These are phyloP conservation scores for Apus apus DNA, from an alignment of 2,113 vertebrate species.

Conservation along the genomic window DNA sequence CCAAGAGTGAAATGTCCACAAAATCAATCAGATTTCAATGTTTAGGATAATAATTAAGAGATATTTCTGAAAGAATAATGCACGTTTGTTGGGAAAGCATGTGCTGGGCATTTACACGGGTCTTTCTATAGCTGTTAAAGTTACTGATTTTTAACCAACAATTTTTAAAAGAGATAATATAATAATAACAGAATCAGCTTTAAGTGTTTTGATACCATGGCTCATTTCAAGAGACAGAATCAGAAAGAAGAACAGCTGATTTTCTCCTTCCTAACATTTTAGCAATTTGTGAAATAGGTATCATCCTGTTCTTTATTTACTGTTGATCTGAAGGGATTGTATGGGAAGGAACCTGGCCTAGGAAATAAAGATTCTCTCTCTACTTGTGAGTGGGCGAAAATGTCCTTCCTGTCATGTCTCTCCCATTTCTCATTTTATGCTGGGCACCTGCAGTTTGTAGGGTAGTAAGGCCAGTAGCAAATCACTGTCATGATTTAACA, in stretches of 20 bases:
- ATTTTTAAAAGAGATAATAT: background rate
- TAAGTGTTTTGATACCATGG: background rate
- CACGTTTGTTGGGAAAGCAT: background rate
- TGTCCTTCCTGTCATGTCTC: background rate
- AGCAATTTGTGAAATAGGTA: background rate
- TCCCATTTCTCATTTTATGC: constrained; percentile 28
- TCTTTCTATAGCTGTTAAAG: background rate
- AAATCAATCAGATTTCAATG: background rate
- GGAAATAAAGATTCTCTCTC: background rate
- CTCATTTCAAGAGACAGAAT: background rate
- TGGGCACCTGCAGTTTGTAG: background rate
- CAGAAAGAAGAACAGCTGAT: background rate
- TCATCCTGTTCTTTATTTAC: background rate
- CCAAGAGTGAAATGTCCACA: background rate
- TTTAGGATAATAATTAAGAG: background rate
- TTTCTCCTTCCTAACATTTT: background rate
- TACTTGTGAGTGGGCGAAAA: background rate
- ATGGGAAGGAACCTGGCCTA: background rate
- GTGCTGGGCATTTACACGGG: background rate
- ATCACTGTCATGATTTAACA: background rate
- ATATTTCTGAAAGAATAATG: background rate
- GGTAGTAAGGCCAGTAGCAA: background rate
- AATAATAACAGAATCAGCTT: background rate
- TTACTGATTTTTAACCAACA: background rate
- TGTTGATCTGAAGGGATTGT: background rate